Conservation (phyloP, 2,113 vertebrate species). For the Pedionomus torquatus region DNA sequence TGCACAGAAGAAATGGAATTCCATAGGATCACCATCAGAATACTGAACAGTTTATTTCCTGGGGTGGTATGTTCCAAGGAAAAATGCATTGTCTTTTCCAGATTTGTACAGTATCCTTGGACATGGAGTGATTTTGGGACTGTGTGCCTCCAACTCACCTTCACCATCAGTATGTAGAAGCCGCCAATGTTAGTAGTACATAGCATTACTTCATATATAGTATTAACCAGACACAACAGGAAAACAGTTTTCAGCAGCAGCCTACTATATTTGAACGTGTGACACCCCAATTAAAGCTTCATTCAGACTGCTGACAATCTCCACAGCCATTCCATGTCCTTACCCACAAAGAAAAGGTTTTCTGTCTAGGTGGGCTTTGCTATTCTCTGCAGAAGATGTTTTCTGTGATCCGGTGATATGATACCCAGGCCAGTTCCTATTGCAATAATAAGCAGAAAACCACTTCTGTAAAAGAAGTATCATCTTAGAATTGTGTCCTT, state of each 20-base stretch:
- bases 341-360: background rate
- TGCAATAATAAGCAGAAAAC: background rate
- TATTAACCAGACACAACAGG: background rate
- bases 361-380: background rate
- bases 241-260: background rate
- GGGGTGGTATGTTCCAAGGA: rapidly evolving
- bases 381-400: background rate
- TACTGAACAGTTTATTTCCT: background rate
- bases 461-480: background rate
- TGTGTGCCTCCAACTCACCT: background rate
- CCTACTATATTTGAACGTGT: background rate
- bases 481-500: background rate
- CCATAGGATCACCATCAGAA: background rate
- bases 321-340: background rate
- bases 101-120: background rate
- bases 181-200: background rate
- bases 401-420: background rate
- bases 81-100: background rate
- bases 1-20: background rate
- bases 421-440: background rate
- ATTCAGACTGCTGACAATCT: background rate
- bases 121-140: background rate
- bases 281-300: background rate
- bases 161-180: background rate
- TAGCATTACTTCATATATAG: background rate